Evolutionary conservation across 1,140 invertebrate genomes (phyloP).

Genomic region (Berghia stephanieae): DNA sequence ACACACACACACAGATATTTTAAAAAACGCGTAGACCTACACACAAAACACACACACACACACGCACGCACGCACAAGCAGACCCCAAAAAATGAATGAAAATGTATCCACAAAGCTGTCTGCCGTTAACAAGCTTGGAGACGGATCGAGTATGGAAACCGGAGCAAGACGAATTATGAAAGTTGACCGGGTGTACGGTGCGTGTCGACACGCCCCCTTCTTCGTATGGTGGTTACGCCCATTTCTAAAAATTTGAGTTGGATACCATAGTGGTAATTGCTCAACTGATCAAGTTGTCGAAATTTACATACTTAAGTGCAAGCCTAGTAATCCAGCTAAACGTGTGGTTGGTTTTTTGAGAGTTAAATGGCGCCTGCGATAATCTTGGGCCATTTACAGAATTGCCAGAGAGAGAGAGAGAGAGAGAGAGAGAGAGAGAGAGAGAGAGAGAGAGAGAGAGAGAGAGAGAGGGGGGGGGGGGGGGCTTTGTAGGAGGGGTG

Average conservation of each 20-base stretch:
- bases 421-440: conserved; percentile 8
- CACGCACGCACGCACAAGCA: not conserved
- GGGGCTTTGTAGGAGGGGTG: not conserved
- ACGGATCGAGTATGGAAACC: not conserved
- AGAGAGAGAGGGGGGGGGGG: not conserved
- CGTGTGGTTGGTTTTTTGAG: not conserved
- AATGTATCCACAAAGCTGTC: not conserved
- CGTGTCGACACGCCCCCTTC: not conserved
- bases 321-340: no score
- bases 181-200: not conserved
- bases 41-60: not conserved
- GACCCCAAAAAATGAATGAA: not conserved
- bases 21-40: not conserved
- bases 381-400: not conserved
- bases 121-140: conserved; percentile 15
- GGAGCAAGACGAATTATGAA: not conserved
- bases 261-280: not conserved
- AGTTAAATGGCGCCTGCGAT: not conserved
- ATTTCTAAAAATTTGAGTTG: not conserved
- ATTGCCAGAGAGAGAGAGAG: conserved; percentile 10
- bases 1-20: not conserved
- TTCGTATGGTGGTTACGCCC: not conserved
- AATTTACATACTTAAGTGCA: no score
- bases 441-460: conserved; percentile 6
- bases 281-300: no score